Base-by-base conservation (phyloP, 2,797 vertebrate genomes). In the Zalophus californianus region DNA sequence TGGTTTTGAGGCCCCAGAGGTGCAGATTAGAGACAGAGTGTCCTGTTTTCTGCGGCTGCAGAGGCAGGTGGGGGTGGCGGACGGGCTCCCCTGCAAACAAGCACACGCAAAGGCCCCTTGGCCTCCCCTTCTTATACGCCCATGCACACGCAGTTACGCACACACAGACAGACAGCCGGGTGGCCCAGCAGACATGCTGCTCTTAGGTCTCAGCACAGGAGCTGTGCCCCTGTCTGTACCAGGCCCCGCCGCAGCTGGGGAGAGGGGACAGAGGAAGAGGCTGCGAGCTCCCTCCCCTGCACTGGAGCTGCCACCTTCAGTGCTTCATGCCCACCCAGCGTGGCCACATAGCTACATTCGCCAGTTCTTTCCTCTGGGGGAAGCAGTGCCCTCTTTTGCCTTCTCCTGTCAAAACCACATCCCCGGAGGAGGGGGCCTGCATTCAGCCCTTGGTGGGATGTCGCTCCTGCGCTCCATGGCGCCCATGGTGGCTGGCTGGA, bases 1-100 rank as follows among this genome's bases (percentile, higher is more conserved):
- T 90, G 97, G 97, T 98, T 98, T 95, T 27, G 44, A 95, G 96
- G 96, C 75, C 82, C 79, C 72, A 21, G 44, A 94, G 92, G 88
- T 96, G 86, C 64, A 95, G 96, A 95, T 88, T 83, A 70, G 82
- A 83, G 93, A 89, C 83, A 73, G 96, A 72, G 83, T 54, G 2
- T 96, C 86, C 94, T 95, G 94, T 97, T 72, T 96, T 96, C 86
- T 90, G 95, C 0, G 70, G 94, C 84, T 86, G 54, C 80, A 14
- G 56, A 32, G 29, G 77, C 60, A 78, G 68, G 73, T 87, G 91
- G 86, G 84, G 90, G 89, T 35, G 60, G 77, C 56, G 32, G 78
- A 38, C 87, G 23, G 93, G 18, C 58, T 72, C 54, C 25, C 21
- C 64, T 89, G 84, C 72, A 68, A 44, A n/a, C 48, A 58, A 11